Evolutionary conservation across 2,888 invertebrate species (phyloP).

Genomic region (Trachelus tabidus): DNA sequence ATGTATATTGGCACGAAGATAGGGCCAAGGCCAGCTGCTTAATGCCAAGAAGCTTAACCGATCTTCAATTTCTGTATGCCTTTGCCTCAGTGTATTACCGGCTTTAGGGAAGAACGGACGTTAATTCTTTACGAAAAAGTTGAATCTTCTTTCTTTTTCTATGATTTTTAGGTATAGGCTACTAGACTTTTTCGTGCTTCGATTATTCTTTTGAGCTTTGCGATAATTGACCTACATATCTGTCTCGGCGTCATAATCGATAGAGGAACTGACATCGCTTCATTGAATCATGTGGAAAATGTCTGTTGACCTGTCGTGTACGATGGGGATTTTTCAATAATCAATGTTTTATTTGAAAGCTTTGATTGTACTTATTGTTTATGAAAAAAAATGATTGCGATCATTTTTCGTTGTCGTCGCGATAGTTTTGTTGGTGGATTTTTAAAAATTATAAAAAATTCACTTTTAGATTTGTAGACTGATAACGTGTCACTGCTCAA

Average conservation of each 20-base stretch:
- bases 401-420: background rate
- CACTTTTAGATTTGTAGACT: background rate
- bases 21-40: background rate
- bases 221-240: background rate
- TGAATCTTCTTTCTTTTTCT: background rate
- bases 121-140: background rate
- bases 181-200: background rate
- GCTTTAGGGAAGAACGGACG: background rate
- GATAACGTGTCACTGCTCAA: background rate
- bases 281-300: background rate
- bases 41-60: background rate
- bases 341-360: background rate
- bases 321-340: background rate
- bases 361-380: too few relatives aligned
- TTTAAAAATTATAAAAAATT: background rate
- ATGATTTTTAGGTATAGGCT: background rate
- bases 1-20: slow-evolving; percentile 1
- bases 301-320: background rate
- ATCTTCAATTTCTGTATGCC: background rate
- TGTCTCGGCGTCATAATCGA: background rate
- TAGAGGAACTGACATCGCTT: background rate
- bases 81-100: background rate
- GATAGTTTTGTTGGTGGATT: background rate
- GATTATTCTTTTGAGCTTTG: background rate
- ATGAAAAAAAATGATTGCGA: background rate